Evolutionary conservation across 2,797 vertebrate genomes (phyloP), one percentile per base, ranked within the genome.

Genomic region (Vespertilio murinus): DNA sequence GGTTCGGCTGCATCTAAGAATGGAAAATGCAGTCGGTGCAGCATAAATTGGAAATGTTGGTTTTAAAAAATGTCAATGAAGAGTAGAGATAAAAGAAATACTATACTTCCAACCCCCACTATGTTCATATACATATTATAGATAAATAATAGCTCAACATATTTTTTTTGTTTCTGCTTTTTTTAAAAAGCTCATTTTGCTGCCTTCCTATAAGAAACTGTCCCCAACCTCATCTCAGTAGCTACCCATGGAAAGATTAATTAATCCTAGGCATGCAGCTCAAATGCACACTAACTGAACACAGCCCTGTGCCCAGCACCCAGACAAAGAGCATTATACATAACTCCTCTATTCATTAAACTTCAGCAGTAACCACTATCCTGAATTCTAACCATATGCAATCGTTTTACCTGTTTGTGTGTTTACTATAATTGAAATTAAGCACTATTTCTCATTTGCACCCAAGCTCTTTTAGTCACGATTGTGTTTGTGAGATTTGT

Each of bases 1-100:
- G 61, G 9, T 94, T 94, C 88, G 81, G 18, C 64, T 91, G 38
- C 18, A 75, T 65, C 81, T 88, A 86, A 82, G 75, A 94, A 83
- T 61, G 56, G 71, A 93, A 92, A 93, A 77, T 64, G 59, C 42
- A 93, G 65, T 54, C 94, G 93, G 20, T 35, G 49, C 64, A 81
- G 28, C 65, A 96, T 67, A 4, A 45, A 75, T 14, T 64, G 23
- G 22, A 71, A 75, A 65, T 0, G 9, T 10, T 70, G 18, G 0
- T 52, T 79, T 77, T 33, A 18, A 78, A 91, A 65, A 56, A 13
- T 59, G 28, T 74, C 49, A 22, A 7, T 90, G 74, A 59, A 74
- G 52, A 93, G 20, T 9, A 71, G 73, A 73, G 42, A 91, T 65
- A 9, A 85, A 94, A 93, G 35, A 71, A 82, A 79, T 78, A 47